A percentile compares a stretch with the other conserved stretches of the same genome.
Conservation (phyloP, 2,113 vertebrate species). For the Fukomys damarensis region DNA sequence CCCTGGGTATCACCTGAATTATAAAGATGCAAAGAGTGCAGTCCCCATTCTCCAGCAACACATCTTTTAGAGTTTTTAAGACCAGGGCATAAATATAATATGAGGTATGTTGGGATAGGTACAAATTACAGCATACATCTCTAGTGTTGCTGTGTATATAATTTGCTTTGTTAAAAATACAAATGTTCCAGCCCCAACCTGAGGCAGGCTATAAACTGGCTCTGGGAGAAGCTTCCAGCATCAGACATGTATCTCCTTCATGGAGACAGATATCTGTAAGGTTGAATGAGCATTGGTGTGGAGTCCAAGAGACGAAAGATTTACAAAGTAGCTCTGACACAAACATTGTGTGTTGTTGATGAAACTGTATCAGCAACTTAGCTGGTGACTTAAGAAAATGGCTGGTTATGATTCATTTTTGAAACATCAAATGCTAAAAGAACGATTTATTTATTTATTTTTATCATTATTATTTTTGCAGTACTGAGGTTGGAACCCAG, state of each 20-base stretch:
- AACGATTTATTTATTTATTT: neutral
- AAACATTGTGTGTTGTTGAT: neutral
- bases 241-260: neutral
- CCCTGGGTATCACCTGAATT: neutral
- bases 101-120: neutral
- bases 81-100: neutral
- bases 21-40: neutral
- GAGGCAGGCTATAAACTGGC: neutral
- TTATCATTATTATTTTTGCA: neutral
- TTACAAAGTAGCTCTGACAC: neutral
- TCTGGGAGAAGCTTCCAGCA: neutral
- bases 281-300: neutral
- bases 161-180: neutral
- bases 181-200: neutral
- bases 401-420: neutral
- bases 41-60: neutral
- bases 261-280: neutral
- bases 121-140: neutral
- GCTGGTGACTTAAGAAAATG: neutral
- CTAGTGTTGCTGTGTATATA: neutral
- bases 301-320: neutral
- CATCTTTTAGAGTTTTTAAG: neutral
- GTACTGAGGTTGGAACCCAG: neutral
- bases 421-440: constrained; percentile 32
- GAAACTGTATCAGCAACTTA: neutral